phyloP scores from a whole-genome alignment of 2,888 invertebrate genomes.

The Leptinotarsa haldemani region DNA sequence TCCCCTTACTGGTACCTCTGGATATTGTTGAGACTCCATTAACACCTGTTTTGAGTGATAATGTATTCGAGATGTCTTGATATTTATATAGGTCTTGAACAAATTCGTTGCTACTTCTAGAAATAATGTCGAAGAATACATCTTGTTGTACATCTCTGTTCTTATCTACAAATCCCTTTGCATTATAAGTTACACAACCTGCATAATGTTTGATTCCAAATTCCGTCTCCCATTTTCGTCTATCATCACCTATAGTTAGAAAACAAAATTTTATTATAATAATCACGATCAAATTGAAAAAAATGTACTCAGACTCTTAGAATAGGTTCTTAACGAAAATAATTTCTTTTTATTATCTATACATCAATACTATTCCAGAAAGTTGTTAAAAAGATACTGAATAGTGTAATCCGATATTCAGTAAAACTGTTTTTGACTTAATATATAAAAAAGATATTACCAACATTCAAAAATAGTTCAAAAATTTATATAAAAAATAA shows the following conservation, averaged over 20 bases:
- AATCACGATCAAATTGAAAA: neutral
- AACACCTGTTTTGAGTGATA: constrained; percentile 48
- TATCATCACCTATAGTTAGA: constrained; percentile 73
- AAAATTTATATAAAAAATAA: too few relatives aligned
- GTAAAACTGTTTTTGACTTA: too few relatives aligned
- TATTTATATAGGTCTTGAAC: constrained; percentile 80
- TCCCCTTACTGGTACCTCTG: constrained; percentile 88
- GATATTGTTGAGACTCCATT: constrained; percentile 74
- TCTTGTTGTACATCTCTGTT: constrained; percentile 94
- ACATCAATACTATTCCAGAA: too few relatives aligned
- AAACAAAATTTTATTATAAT: neutral
- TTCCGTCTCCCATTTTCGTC: constrained; percentile 90
- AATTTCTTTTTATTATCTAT: too few relatives aligned
- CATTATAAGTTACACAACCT: constrained; percentile 85
- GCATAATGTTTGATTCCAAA: constrained; percentile 92
- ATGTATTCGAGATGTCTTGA: constrained; percentile 67
- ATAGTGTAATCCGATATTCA: too few relatives aligned
- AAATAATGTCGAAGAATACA: constrained; percentile 90
- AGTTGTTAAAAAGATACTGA: too few relatives aligned
- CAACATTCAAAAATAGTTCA: too few relatives aligned
- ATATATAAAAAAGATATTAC: too few relatives aligned
- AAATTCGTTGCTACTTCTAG: constrained; percentile 84
- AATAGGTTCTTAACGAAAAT: too few relatives aligned
- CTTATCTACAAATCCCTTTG: constrained; percentile 90
- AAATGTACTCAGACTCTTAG: too few relatives aligned